phyloP scores from a whole-genome alignment of 2,797 vertebrate species.

The Vespertilio murinus region DNA sequence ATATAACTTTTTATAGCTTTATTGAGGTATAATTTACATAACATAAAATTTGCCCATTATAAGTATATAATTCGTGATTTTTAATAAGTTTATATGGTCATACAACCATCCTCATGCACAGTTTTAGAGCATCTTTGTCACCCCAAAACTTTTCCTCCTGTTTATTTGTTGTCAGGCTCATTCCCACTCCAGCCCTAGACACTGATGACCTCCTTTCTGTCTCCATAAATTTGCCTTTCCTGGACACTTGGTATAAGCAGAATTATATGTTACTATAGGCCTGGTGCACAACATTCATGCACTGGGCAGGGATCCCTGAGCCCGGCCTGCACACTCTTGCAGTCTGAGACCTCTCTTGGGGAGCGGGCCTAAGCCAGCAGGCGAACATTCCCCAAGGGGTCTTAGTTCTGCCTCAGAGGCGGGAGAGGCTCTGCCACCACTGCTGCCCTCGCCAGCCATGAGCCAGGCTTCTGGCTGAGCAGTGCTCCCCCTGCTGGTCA shows the following conservation, averaged over 20 bases:
- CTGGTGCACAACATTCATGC: no score
- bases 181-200: background rate
- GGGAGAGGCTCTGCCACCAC: no score
- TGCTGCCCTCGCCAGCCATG: no score
- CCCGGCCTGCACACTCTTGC: no score
- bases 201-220: background rate
- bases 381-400: no score
- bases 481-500: no score
- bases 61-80: background rate
- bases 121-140: conserved; percentile 34
- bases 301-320: no score
- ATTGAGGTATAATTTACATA: background rate
- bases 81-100: background rate
- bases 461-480: no score
- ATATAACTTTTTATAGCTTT: conserved; percentile 22
- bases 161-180: background rate
- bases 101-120: background rate
- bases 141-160: background rate
- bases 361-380: no score
- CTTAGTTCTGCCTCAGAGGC: no score
- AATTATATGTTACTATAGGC: background rate
- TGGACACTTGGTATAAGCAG: background rate
- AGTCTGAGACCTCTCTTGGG: no score
- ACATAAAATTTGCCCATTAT: background rate
- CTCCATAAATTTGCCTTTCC: background rate